Evolutionary conservation across 2,113 vertebrate species (phyloP), one percentile per base, ranked within the genome.

Genomic region (Amblyornis subalaris): DNA sequence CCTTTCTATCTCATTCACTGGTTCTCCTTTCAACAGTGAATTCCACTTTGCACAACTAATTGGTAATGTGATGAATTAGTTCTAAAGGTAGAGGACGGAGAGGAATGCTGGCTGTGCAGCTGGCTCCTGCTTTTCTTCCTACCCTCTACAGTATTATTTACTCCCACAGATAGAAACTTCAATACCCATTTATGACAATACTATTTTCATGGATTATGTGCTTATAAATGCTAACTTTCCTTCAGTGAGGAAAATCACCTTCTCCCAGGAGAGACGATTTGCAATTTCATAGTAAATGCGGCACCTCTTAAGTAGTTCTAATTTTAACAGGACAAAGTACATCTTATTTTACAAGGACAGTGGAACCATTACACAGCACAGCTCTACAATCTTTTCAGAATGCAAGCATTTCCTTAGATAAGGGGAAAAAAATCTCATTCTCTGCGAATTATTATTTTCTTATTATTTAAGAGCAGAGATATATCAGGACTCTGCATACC

Each of bases 301-400:
- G 72, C 62, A 53, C 61, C 89, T 91, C 67, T 89, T 87, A 92
- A 88, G 78, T 47, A 88, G 62, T 76, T 95, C 87, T 90, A 86
- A 92, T 95, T 96, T 96, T 93, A 93, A 86, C 57, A 77, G 85
- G 75, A 62, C 33, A 26, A 90, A 90, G 79, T 47, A 94, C 79
- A 62, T 69, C 84, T 84, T 15, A 8, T 94, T 91, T 91, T 61
- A 88, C 67, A 90, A 83, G 75, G 71, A 76, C 0, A 0, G 28
- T 55, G 77, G 54, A 93, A 89, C n/a, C 51, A 64, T 79, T 60
- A 76, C 29, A 74, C 22, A 85, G 87, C 33, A 65, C 18, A 40
- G 22, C 22, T 20, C 33, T 62, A 45, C 16, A 78, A 44, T 10
- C 42, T 83, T 65, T 82, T 66, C 81, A 62, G 54, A 89, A 88